A percentile compares a stretch with the other conserved stretches of the same genome.
phyloP scores from a whole-genome alignment of 2,888 invertebrate species.

The Platycnemis pennipes region DNA sequence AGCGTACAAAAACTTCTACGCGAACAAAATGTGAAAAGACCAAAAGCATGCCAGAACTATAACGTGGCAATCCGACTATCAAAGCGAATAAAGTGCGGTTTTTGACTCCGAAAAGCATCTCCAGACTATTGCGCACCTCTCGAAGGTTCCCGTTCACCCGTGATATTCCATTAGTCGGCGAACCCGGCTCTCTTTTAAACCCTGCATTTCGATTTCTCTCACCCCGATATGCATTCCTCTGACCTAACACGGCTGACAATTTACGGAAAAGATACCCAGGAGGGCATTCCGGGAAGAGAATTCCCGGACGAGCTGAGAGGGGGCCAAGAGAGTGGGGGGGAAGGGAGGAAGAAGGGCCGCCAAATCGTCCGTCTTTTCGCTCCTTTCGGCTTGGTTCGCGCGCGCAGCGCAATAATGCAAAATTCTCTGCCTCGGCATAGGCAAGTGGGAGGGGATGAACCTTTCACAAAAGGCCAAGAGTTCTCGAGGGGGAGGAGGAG shows the following conservation, averaged over 20 bases:
- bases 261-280: background rate
- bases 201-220: background rate
- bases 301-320: background rate
- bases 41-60: background rate
- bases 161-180: background rate
- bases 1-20: background rate
- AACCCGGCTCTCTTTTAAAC: background rate
- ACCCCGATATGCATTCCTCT: background rate
- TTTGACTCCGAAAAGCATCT: background rate
- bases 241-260: background rate
- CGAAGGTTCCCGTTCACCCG: background rate
- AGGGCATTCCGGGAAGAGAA: background rate
- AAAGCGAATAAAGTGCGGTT: background rate
- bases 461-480: conserved; percentile 1
- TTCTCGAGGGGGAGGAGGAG: background rate
- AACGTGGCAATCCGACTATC: background rate
- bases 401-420: background rate
- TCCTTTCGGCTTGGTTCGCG: background rate
- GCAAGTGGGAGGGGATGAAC: background rate
- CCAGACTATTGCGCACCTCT: background rate
- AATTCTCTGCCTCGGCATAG: background rate
- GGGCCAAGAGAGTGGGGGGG: background rate
- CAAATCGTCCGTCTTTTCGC: background rate
- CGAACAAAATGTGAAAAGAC: too few relatives aligned
- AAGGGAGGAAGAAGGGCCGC: background rate